Base-by-base conservation (phyloP, 2,888 invertebrate genomes). In the Meandrusa payeni region DNA sequence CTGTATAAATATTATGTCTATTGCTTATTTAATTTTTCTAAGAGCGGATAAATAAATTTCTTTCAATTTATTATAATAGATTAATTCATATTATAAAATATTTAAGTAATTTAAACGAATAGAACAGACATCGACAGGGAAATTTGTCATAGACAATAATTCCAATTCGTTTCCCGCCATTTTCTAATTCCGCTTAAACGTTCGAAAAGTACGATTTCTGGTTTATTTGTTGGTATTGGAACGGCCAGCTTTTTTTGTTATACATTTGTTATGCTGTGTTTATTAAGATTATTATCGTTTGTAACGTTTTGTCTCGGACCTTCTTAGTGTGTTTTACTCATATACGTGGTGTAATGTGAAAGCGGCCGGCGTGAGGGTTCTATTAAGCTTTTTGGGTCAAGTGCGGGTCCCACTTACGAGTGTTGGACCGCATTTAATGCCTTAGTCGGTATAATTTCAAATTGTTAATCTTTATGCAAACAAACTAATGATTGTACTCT, bases 91-190 rank as follows among this genome's bases (percentile, higher is more conserved):
- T n/a, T n/a, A n/a, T n/a, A n/a, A n/a, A n/a, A n/a, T 27, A 10
- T 17, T 42, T 24, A 51, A 42, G 61, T 72, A 74, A 78, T 74
- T 71, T 66, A 64, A 65, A 61, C 69, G 69, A 73, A 76, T 76
- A 73, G 58, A 69, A 72, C 72, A 67, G 51, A 53, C 5, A 48
- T 49, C 39, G 39, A 47, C 47, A 32, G 44, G 9, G 40, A 46
- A 55, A 52, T 51, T 42, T 48, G 43, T 56, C 63, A 57, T 58
- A 61, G 55, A 59, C 58, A 55, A 54, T 64, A 67, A 70, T 73
- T 62, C 68, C 41, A 50, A n/a, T 13, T 9, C 27, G 41, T 41
- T 38, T 38, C 6, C 7, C 15, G 24, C 38, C 13, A 11, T 33
- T 28, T 9, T 34, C 15, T 41, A 41, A 34, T 28, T 9, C 6